Base-by-base conservation (phyloP, 2,113 vertebrate genomes). In the Equus przewalskii region DNA sequence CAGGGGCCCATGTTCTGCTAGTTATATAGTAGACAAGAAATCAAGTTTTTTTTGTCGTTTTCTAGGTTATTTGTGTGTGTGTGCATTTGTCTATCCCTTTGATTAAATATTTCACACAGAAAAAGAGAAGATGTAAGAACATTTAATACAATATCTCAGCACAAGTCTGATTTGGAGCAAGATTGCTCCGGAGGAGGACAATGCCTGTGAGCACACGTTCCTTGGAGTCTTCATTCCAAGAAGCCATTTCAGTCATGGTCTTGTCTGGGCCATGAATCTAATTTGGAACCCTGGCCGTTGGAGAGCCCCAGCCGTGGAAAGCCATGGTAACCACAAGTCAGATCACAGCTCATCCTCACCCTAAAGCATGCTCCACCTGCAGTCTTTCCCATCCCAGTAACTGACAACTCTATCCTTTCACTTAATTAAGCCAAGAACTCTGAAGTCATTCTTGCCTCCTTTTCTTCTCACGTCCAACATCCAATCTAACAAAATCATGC, bases 301-400 rank as follows among this genome's bases (percentile, higher is more conserved):
- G 60, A 97, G 81, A 91, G 7, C 16, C 49, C 41, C 72, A 88
- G 16, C 64, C 93, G 75, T 62, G 18, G 80, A 91, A 81, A 96
- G 33, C n/a, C n/a, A 6, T 62, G 46, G 41, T 89, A 94, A 65
- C 62, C 92, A 44, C 44, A 89, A 88, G 3, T 73, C 69, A 80
- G 36, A 92, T 83, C 36, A 82, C 22, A 91, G 16, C 49, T 76
- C 58, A 30, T 62, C 72, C 51, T 76, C 33, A 58, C 56, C 44
- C 36, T 83, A 69, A 85, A 89, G 44, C 67, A 60, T 85, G 72
- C 14, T 83, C 62, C 7, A 2, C 79, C 58, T 65, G 18, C 19
- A 14, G 41, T 22, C 51, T 80, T 94, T 81, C 46, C 26, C 36
- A n/a, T 67, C 49, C 72, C 36, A 22, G 24, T 80, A 87, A 88